Evolutionary conservation across 2,888 invertebrate genomes (phyloP).

Genomic region (Lycocerus yunnanus): DNA sequence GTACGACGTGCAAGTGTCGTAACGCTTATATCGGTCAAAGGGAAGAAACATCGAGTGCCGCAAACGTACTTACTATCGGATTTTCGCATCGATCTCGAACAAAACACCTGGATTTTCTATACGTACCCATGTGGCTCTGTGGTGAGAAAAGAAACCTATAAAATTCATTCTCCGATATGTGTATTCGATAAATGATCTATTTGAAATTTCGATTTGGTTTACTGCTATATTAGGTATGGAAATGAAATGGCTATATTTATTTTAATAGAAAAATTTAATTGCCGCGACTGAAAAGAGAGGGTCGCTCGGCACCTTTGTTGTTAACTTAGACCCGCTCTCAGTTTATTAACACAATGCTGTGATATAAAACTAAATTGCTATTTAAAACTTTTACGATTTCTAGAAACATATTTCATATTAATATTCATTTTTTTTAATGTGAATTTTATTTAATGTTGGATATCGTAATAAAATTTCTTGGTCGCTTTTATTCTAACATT

Average conservation of each 20-base stretch:
- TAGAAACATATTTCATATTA: constrained; percentile 48
- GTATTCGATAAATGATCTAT: neutral
- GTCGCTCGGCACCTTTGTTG: constrained; percentile 43
- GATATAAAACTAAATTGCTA: constrained; percentile 47
- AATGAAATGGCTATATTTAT: constrained; percentile 45
- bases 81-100: neutral
- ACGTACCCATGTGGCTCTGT: neutral
- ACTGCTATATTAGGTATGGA: constrained; percentile 43
- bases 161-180: neutral
- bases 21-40: neutral
- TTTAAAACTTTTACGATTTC: constrained; percentile 48
- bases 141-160: neutral
- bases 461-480: constrained; percentile 25
- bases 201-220: constrained; percentile 24
- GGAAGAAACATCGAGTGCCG: neutral
- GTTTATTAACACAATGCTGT: constrained; percentile 48
- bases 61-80: too few relatives aligned
- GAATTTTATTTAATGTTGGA: constrained; percentile 43
- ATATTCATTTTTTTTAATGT: constrained; percentile 46
- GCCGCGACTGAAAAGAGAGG: constrained; percentile 40
- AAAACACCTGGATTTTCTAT: neutral
- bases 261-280: constrained; percentile 49
- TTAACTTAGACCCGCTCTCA: constrained; percentile 38
- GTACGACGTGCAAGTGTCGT: neutral
- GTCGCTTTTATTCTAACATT: constrained; percentile 3